Evolutionary conservation across 1,140 invertebrate species (phyloP), one percentile per base, ranked within the genome.

Genomic region (Prorops nasuta): DNA sequence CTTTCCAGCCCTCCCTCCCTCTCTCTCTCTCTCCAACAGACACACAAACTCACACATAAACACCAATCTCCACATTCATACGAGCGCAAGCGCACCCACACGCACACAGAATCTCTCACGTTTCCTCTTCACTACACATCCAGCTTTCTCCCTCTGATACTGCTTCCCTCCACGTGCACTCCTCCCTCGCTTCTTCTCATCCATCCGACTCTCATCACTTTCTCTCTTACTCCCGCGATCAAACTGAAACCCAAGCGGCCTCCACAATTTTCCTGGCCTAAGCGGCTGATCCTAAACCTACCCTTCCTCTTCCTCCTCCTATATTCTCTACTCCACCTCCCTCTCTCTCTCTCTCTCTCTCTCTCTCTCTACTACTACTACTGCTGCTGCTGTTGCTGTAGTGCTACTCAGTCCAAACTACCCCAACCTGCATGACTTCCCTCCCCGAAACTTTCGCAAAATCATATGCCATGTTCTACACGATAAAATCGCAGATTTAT

Each of bases 211-310:
- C n/a, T 16, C 9, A n/a, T 15, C 14, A 3, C 35, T 32, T 28
- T 48, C 44, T 12, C 49, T 54, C 58, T 46, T 51, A 21, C 51
- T 58, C 47, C 49, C 44, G 51, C 61, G 56, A 60, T 64, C 57
- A 56, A 66, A 66, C 59, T 36, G 50, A 53, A 66, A 60, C 46
- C 60, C 54, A 60, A 49, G 56, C 59, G 54, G 38, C 65, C 56
- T 56, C n/a, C 54, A 59, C 59, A 45, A 34, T 43, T 46, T 35
- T 45, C 47, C 57, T 47, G 35, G 43, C 51, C 49, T 66, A 60
- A 62, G 24, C 58, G 42, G 24, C 57, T n/a, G 52, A 60, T 53
- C 63, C 52, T 63, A 54, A 62, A 59, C 57, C 52, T 60, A 22
- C 40, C 14, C 44, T 38, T 21, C 52, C 48, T 50, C 28, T 18